Percentiles rank a stretch among this genome's conserved stretches.
These are phyloP conservation scores for Nannoperca obscura DNA, from an alignment of 2,797 vertebrate species.

Conservation along the genomic window DNA sequence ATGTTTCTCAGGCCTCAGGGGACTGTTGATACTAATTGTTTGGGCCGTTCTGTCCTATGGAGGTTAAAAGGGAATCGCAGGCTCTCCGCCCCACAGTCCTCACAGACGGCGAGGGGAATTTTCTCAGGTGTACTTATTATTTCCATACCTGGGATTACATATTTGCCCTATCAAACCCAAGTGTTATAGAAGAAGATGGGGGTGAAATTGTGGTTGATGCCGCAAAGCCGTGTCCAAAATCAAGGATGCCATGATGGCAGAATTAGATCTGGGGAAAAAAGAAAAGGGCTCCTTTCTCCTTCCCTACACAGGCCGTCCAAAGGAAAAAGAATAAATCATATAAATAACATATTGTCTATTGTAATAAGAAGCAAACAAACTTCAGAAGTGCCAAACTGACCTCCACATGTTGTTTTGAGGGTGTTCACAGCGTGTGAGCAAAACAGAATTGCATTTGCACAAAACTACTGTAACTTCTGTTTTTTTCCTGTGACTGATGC, in stretches of 20 bases:
- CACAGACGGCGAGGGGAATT: slow-evolving; percentile 35
- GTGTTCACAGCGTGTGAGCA: slow-evolving; percentile 59
- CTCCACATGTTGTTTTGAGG: slow-evolving; percentile 80
- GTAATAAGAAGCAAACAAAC: slow-evolving; percentile 55
- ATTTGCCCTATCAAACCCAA: slow-evolving; percentile 27
- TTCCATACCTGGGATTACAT: slow-evolving; percentile 55
- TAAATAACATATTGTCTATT: slow-evolving; percentile 24
- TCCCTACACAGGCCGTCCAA: slow-evolving; percentile 48
- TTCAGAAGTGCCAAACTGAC: slow-evolving; percentile 91
- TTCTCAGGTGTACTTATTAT: slow-evolving; percentile 58
- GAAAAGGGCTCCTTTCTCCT: slow-evolving; percentile 61
- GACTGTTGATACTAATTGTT: slow-evolving; percentile 57
- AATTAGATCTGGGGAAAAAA: slow-evolving; percentile 57
- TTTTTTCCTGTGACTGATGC: slow-evolving; percentile 95
- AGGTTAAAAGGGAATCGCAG: slow-evolving; percentile 53
- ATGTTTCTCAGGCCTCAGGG: slow-evolving; percentile 57
- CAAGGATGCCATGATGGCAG: slow-evolving; percentile 26
- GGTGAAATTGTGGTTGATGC: slow-evolving; percentile 59
- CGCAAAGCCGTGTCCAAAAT: not conserved
- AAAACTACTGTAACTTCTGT: slow-evolving; percentile 98
- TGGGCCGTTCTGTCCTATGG: slow-evolving; percentile 38
- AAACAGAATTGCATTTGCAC: slow-evolving; percentile 86
- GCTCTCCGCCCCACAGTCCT: slow-evolving; percentile 34
- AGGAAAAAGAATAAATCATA: slow-evolving; percentile 4
- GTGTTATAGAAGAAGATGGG: slow-evolving; percentile 28